Conservation (phyloP, 1,140 invertebrate species). For the Aphaenogaster ashmeadi region DNA sequence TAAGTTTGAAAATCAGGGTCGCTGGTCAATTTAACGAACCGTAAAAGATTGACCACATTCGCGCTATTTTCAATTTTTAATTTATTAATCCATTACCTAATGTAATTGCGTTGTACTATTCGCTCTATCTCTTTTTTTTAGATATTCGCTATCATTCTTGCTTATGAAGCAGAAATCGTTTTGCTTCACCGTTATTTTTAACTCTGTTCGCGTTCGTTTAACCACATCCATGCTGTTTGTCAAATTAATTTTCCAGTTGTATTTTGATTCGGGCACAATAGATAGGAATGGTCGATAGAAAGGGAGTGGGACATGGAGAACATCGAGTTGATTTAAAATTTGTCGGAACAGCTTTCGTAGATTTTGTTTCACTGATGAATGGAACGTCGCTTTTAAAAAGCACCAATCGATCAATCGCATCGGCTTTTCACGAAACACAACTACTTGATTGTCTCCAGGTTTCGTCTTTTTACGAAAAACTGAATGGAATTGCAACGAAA, state of each 20-base stretch:
- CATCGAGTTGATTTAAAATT: conserved; percentile 19
- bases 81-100: neutral
- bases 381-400: neutral
- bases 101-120: neutral
- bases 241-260: conserved; percentile 1
- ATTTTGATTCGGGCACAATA: neutral
- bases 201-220: neutral
- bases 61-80: neutral
- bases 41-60: neutral
- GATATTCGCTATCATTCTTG: neutral
- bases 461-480: neutral
- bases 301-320: neutral
- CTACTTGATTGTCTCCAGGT: neutral
- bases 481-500: neutral
- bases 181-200: conserved; percentile 2
- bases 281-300: neutral
- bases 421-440: neutral
- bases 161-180: neutral
- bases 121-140: neutral
- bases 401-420: neutral
- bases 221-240: conserved; percentile 1
- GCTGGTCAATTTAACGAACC: neutral
- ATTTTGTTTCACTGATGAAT: neutral
- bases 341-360: neutral
- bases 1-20: neutral